These are phyloP conservation scores for Chanos chanos DNA, from an alignment of 2,797 vertebrate species.

Conservation along the genomic window DNA sequence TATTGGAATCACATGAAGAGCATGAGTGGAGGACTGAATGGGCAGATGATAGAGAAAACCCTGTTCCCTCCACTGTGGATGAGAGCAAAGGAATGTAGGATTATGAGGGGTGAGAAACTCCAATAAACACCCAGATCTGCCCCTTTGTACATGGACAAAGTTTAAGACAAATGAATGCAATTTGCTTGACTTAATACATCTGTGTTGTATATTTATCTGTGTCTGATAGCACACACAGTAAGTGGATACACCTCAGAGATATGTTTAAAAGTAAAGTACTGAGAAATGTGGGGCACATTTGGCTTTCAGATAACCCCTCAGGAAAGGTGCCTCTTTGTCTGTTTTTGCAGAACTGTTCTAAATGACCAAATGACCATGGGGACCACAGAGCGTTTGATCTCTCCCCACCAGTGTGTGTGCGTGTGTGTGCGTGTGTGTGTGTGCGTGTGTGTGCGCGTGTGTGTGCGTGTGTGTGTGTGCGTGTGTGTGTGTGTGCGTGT, in stretches of 20 bases:
- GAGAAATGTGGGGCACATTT: no score
- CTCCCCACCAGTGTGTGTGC: constrained; percentile 15
- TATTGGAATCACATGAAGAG: constrained; percentile 75
- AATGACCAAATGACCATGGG: constrained; percentile 4
- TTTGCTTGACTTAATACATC: no score
- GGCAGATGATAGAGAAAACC: constrained; percentile 62
- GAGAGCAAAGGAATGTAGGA: constrained; percentile 33
- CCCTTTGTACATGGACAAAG: no score
- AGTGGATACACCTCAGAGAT: no score
- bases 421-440: constrained; percentile 20
- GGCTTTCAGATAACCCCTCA: neutral
- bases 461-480: constrained; percentile 28
- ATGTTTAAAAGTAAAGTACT: no score
- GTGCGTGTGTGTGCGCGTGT: constrained; percentile 18
- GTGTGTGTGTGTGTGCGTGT: constrained; percentile 9
- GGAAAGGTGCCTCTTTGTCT: constrained; percentile 15
- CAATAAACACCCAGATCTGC: no score
- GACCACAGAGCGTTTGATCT: constrained; percentile 16
- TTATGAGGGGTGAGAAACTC: no score
- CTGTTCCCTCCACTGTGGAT: constrained; percentile 40
- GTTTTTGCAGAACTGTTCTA: constrained; percentile 15
- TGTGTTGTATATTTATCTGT: no score
- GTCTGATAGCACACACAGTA: no score
- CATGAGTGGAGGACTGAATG: constrained; percentile 62
- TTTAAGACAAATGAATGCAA: no score